phyloP scores from a whole-genome alignment of 2,888 invertebrate species.

The Erebia epiphron region DNA sequence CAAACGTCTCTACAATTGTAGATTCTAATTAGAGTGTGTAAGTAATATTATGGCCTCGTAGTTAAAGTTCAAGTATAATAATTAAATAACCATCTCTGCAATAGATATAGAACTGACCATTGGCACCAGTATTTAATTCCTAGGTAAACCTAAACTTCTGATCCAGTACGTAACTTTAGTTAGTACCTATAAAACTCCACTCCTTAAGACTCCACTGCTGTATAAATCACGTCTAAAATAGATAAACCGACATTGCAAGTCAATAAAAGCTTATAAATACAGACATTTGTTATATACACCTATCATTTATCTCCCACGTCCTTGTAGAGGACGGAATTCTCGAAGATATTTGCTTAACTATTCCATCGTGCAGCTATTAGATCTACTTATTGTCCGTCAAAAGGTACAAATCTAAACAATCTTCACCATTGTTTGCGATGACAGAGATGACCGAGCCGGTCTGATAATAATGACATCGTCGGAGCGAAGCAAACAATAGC shows the following conservation, averaged over 20 bases:
- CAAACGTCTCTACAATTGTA: neutral
- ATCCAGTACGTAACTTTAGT: too few species aligned
- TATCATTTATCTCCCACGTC: slow-evolving; percentile 13
- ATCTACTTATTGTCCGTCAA: slow-evolving; percentile 33
- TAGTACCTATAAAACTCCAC: too few species aligned
- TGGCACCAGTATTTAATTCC: too few species aligned
- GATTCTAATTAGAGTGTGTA: neutral
- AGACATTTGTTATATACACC: neutral
- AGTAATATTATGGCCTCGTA: too few species aligned
- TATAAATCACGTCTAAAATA: too few species aligned
- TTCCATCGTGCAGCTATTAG: slow-evolving; percentile 31
- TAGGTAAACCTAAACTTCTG: too few species aligned
- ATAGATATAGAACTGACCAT: too few species aligned
- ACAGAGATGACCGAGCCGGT: slow-evolving; percentile 50
- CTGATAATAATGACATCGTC: slow-evolving; percentile 63
- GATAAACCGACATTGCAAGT: neutral
- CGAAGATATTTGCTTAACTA: slow-evolving; percentile 28
- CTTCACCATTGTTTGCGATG: slow-evolving; percentile 59
- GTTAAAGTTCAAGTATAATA: too few species aligned
- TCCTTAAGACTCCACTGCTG: too few species aligned
- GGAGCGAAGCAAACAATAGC: slow-evolving; percentile 69
- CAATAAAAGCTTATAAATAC: neutral
- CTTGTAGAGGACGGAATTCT: slow-evolving; percentile 23
- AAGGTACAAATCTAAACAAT: slow-evolving; percentile 56
- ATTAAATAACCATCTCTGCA: too few species aligned